phyloP scores from a whole-genome alignment of 2,888 invertebrate genomes.

The Doris montereyensis region DNA sequence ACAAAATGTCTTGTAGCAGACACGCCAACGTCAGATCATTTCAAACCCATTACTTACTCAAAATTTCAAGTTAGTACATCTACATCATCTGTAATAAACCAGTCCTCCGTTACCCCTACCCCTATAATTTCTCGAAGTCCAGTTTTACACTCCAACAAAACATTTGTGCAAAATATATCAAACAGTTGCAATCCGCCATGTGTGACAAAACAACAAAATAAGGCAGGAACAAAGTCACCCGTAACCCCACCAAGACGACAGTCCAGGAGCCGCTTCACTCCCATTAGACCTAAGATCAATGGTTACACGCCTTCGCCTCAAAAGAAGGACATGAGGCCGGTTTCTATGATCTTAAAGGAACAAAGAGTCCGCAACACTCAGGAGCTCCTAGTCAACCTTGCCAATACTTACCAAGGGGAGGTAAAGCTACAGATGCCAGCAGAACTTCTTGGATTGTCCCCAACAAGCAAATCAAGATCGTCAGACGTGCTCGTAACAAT shows the following conservation, averaged over 20 bases:
- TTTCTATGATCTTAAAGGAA: conserved; percentile 63
- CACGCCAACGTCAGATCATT: too few species aligned
- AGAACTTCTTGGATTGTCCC: conserved; percentile 47
- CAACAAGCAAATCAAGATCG: too few species aligned
- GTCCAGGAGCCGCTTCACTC: conserved; percentile 57
- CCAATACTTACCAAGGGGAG: conserved; percentile 36
- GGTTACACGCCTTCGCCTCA: conserved; percentile 46
- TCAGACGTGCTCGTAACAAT: too few species aligned
- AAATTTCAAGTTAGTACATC: too few species aligned
- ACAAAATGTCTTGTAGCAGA: too few species aligned
- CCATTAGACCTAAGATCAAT: conserved; percentile 62
- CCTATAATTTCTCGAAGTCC: not conserved
- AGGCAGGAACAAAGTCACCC: conserved; percentile 7
- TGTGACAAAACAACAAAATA: too few species aligned
- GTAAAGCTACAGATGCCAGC: conserved; percentile 39
- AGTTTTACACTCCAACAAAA: conserved; percentile 1
- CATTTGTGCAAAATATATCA: too few species aligned
- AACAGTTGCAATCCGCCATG: too few species aligned
- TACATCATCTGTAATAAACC: not conserved
- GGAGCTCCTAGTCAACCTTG: conserved; percentile 54
- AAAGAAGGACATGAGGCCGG: conserved; percentile 56
- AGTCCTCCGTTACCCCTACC: not conserved
- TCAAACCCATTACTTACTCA: too few species aligned
- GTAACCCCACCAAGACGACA: conserved; percentile 46
- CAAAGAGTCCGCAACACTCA: conserved; percentile 63